A percentile compares a stretch with the other conserved stretches of the same genome.
Conservation (phyloP, 2,113 vertebrate genomes). For the Bettongia penicillata region DNA sequence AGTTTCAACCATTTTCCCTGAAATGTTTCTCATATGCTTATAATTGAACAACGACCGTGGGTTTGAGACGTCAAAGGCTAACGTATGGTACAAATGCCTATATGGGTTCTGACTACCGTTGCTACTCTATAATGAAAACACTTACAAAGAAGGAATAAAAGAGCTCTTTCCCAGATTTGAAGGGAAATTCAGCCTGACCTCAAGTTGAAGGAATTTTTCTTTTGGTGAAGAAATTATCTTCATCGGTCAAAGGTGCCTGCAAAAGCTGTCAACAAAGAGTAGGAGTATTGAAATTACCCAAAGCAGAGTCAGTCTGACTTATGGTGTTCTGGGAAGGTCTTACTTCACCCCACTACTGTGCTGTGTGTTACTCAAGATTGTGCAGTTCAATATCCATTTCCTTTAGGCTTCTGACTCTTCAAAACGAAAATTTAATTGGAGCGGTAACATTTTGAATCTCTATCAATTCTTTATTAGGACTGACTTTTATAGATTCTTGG, state of each 20-base stretch:
- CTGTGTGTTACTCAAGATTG: not conserved
- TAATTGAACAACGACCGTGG: conserved; percentile 71
- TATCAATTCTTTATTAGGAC: not conserved
- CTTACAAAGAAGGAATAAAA: conserved; percentile 62
- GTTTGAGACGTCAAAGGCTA: conserved; percentile 77
- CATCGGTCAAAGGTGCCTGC: conserved; percentile 16
- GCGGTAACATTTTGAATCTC: not conserved
- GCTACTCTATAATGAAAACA: conserved; percentile 66
- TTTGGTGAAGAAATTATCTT: conserved; percentile 55
- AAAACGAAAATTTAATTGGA: not conserved
- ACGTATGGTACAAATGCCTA: conserved; percentile 71
- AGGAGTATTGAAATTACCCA: not conserved
- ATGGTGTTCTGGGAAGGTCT: not conserved
- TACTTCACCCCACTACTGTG: not conserved
- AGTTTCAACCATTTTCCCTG: conserved; percentile 78
- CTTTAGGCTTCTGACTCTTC: not conserved
- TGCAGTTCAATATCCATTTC: conserved; percentile 4
- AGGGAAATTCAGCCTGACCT: conserved; percentile 66
- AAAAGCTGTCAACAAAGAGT: conserved; percentile 12
- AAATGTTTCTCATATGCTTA: conserved; percentile 76
- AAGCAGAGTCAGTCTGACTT: not conserved
- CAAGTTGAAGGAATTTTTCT: not conserved
- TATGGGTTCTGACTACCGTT: conserved; percentile 64
- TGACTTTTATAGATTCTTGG: not conserved
- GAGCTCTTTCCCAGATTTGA: conserved; percentile 72